Evolutionary conservation across 1,140 invertebrate species (phyloP), one percentile per base, ranked within the genome.

Genomic region (Drosophila ficusphila): DNA sequence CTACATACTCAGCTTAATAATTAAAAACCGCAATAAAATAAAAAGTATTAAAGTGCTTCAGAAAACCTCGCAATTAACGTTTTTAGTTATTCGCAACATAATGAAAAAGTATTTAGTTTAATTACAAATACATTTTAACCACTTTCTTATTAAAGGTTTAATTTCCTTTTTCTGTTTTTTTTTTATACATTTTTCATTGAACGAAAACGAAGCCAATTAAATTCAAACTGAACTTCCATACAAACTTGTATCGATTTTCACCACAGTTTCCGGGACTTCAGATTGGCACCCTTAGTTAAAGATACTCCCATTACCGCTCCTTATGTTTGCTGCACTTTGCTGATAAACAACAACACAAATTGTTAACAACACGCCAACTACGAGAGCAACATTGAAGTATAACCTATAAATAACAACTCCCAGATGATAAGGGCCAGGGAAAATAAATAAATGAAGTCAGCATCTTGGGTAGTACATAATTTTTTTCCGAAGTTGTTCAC

Each of bases 401-500:
- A 53, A 38, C 60, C 76, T 67, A 83, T 83, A 86, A 86, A 86
- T 79, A 86, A 79, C 65, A 81, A 71, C 76, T 85, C 53, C 61
- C 72, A 76, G 54, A 39, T 73, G 81, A 86, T 85, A 76, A 86
- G 41, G 57, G 16, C 19, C 16, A 46, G 23, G n/a, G 46, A 47
- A 52, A 52, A 72, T 70, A 83, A 85, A 81, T 72, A 86, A 83
- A 79, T 83, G 79, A 83, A 83, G 81, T 86, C 79, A 83, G 74
- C 79, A 78, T 83, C 79, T 83, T 78, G 60, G 76, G 81, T 64
- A 85, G 81, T 85, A 85, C 70, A 85, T 85, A 85, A 76, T 81
- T 86, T 86, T 62, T 61, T 60, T 19, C 29, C 16, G 70, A 83
- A 74, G 70, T 75, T 78, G 33, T 70, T 57, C 71, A 42, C 68